Percentiles rank a stretch among this genome's conserved stretches.
Evolutionary conservation across 2,113 vertebrate genomes (phyloP).

Genomic region (Heterochromis multidens): DNA sequence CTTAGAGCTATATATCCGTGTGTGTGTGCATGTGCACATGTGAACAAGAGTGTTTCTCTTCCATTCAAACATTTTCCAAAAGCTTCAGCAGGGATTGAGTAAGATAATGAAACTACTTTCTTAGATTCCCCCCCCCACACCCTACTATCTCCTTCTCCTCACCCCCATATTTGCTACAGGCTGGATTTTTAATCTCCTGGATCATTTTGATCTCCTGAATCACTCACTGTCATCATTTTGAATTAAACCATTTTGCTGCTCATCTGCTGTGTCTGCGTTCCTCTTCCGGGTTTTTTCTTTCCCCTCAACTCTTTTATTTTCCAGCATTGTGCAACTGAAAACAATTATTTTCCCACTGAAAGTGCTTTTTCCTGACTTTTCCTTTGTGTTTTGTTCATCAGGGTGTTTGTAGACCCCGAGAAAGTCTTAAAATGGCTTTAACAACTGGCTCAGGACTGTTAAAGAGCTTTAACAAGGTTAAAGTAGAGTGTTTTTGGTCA

Average conservation of each 20-base stretch:
- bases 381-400: slow-evolving; percentile 1
- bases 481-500: neutral
- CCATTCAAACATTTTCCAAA: slow-evolving; percentile 38
- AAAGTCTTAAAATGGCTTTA: slow-evolving; percentile 20
- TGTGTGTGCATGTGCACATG: neutral
- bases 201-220: slow-evolving; percentile 60
- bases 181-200: slow-evolving; percentile 58
- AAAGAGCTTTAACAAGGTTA: neutral
- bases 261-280: neutral
- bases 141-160: neutral
- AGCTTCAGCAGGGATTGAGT: slow-evolving; percentile 42
- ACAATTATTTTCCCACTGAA: neutral
- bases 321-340: neutral
- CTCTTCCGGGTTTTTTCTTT: neutral
- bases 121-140: neutral
- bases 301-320: neutral
- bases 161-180: slow-evolving; percentile 31
- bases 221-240: slow-evolving; percentile 38
- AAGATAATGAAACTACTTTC: slow-evolving; percentile 55
- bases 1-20: neutral
- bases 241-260: slow-evolving; percentile 9
- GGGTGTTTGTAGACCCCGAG: neutral
- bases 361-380: neutral
- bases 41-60: neutral
- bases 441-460: neutral